A percentile compares a stretch with the other conserved stretches of the same genome.
Evolutionary conservation across 2,113 vertebrate species (phyloP).

Genomic region (Sisor rabdophorus): DNA sequence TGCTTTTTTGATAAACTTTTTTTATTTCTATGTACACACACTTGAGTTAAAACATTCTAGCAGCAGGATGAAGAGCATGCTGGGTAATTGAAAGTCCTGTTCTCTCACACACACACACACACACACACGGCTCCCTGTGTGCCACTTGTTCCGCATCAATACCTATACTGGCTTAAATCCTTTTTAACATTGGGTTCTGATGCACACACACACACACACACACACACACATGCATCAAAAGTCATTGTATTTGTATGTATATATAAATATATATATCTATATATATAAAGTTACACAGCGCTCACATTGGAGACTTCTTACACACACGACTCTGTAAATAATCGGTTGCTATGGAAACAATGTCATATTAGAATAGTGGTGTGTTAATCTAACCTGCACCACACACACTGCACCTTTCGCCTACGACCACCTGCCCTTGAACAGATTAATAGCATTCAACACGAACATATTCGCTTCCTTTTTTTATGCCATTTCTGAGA

Average conservation of each 20-base stretch:
- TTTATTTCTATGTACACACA: constrained; percentile 21
- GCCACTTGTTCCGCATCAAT: constrained; percentile 18
- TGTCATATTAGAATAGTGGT: too few relatives aligned
- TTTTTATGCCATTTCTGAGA: not conserved
- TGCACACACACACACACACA: constrained; percentile 23
- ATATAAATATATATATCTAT: too few relatives aligned
- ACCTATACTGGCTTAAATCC: constrained; percentile 1
- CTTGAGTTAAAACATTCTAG: constrained; percentile 16
- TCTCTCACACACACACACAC: not conserved
- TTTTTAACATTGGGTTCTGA: not conserved
- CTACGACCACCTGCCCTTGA: not conserved
- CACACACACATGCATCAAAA: not conserved
- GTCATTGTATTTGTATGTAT: not conserved
- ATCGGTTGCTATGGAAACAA: too few relatives aligned
- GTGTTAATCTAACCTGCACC: not conserved
- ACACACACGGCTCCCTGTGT: constrained; percentile 18
- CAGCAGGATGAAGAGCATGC: constrained; percentile 23
- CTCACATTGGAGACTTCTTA: too few relatives aligned
- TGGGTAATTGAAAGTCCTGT: constrained; percentile 27
- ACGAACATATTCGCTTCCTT: not conserved
- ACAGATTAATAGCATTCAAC: not conserved
- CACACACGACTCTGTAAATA: too few relatives aligned
- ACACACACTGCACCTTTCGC: not conserved
- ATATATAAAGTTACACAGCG: too few relatives aligned
- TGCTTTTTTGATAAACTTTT: not conserved